phyloP scores from a whole-genome alignment of 2,888 invertebrate species.

The Serripes groenlandicus region DNA sequence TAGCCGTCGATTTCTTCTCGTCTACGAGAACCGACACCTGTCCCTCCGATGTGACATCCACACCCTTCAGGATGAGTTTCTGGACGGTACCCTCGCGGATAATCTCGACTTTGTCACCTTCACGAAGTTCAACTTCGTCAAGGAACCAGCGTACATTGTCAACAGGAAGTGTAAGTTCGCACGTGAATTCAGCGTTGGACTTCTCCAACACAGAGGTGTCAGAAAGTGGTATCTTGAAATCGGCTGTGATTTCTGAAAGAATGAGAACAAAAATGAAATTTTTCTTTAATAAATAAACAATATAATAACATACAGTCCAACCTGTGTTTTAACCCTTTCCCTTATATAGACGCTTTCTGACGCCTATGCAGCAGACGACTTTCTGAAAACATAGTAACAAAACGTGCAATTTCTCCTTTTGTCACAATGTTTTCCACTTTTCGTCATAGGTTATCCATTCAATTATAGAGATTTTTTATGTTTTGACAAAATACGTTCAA shows the following conservation, averaged over 20 bases:
- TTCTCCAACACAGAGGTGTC: constrained; percentile 81
- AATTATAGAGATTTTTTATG: too few relatives aligned
- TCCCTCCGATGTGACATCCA: constrained; percentile 80
- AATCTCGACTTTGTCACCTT: constrained; percentile 75
- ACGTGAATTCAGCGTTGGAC: constrained; percentile 90
- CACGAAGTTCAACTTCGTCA: constrained; percentile 89
- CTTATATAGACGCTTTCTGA: too few relatives aligned
- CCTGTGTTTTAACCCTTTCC: too few relatives aligned
- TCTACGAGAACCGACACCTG: constrained; percentile 80
- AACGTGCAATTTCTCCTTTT: too few relatives aligned
- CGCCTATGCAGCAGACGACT: too few relatives aligned
- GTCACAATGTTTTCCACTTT: too few relatives aligned
- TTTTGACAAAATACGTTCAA: too few relatives aligned
- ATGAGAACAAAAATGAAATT: not conserved
- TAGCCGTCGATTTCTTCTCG: constrained; percentile 83
- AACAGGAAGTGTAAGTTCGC: constrained; percentile 97
- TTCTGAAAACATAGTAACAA: too few relatives aligned
- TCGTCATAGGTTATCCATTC: too few relatives aligned
- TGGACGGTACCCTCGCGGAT: constrained; percentile 80
- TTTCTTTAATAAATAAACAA: too few relatives aligned
- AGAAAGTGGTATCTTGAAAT: constrained; percentile 78
- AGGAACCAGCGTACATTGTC: constrained; percentile 88
- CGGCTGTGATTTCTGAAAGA: constrained; percentile 58
- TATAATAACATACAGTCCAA: too few relatives aligned
- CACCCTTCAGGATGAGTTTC: constrained; percentile 80